phyloP scores from a whole-genome alignment of 2,113 vertebrate genomes.

The Hippocampus barbouri region DNA sequence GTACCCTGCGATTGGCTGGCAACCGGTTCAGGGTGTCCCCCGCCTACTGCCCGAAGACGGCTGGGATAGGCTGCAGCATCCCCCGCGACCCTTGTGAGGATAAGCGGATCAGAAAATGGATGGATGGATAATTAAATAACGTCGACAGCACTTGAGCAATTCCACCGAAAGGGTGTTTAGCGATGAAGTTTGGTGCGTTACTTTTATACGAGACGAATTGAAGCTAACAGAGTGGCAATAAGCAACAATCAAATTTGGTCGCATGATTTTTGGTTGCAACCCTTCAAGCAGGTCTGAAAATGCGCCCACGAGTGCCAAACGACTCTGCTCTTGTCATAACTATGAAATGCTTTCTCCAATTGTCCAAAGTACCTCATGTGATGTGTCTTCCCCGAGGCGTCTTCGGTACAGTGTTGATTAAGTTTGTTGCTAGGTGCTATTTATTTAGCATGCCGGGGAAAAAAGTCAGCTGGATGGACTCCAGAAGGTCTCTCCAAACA shows the following conservation, averaged over 20 bases:
- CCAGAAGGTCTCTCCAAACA: constrained; percentile 51
- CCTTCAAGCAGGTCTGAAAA: constrained; percentile 23
- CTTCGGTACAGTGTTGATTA: constrained; percentile 58
- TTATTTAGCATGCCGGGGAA: constrained; percentile 46
- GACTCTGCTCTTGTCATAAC: constrained; percentile 30
- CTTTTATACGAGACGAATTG: constrained; percentile 21
- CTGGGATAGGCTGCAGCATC: too few relatives aligned
- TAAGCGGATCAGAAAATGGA: too few relatives aligned
- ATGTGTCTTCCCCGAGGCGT: constrained; percentile 48
- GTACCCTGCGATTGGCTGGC: too few relatives aligned
- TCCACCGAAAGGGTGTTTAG: too few relatives aligned
- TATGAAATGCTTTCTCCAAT: constrained; percentile 42
- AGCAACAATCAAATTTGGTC: constrained; percentile 41
- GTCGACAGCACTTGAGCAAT: too few relatives aligned
- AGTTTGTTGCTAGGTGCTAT: constrained; percentile 53
- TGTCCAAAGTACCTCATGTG: constrained; percentile 47
- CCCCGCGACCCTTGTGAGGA: too few relatives aligned
- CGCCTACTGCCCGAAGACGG: too few relatives aligned
- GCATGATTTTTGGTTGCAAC: constrained; percentile 23
- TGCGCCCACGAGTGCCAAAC: constrained; percentile 5
- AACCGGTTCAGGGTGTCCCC: too few relatives aligned
- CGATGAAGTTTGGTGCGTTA: too few relatives aligned
- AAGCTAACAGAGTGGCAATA: constrained; percentile 49
- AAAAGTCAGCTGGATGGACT: constrained; percentile 45
- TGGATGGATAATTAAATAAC: too few relatives aligned